phyloP scores from a whole-genome alignment of 1,140 invertebrate genomes.

The Bombus waltoni region DNA sequence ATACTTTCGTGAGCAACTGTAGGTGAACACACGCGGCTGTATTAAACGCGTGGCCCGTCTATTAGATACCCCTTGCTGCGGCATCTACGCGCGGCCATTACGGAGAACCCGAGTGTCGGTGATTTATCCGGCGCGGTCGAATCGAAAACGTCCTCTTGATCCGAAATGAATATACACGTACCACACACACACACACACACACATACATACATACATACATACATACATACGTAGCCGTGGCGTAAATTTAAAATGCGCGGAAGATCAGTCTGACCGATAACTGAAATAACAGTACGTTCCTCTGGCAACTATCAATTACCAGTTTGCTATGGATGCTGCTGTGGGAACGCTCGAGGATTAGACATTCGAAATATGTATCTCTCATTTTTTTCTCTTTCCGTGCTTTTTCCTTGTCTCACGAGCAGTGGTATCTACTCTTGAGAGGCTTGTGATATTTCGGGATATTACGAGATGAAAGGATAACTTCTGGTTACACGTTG shows the following conservation, averaged over 20 bases:
- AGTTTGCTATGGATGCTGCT: background rate
- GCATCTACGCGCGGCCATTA: slow-evolving; percentile 57
- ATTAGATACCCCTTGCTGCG: slow-evolving; percentile 36
- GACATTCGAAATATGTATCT: slow-evolving; percentile 34
- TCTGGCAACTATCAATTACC: slow-evolving; percentile 62
- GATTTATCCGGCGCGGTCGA: slow-evolving; percentile 59
- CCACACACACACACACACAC: background rate
- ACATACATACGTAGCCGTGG: background rate
- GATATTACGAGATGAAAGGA: background rate
- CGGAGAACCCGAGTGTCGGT: slow-evolving; percentile 47
- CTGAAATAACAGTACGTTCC: slow-evolving; percentile 58
- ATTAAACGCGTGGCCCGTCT: slow-evolving; percentile 39
- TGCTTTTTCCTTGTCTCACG: background rate
- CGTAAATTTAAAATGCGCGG: slow-evolving; percentile 62
- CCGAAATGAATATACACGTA: slow-evolving; percentile 54
- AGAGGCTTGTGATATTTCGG: background rate
- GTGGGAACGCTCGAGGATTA: slow-evolving; percentile 24
- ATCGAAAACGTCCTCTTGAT: slow-evolving; percentile 55
- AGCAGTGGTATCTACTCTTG: background rate
- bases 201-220: background rate
- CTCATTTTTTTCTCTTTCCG: background rate
- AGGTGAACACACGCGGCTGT: background rate
- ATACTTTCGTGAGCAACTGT: background rate
- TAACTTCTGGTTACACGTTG: background rate
- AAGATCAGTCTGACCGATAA: slow-evolving; percentile 58